phyloP scores from a whole-genome alignment of 2,797 vertebrate genomes.

The Megaceryle alcyon region DNA sequence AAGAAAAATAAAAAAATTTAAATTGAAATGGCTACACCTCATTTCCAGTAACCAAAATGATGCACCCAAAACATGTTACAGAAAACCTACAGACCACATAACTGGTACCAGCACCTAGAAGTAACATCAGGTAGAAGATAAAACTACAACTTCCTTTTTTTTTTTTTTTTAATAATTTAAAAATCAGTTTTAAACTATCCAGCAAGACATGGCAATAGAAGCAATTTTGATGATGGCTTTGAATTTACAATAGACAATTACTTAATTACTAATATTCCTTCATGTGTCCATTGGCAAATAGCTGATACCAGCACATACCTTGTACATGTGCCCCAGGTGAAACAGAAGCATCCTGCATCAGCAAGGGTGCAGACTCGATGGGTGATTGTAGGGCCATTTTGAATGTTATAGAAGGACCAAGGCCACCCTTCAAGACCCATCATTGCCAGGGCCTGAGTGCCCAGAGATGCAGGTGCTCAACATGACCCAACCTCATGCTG shows the following conservation, averaged over 20 bases:
- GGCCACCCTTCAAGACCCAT: neutral
- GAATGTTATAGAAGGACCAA: accelerated
- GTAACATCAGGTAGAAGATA: neutral
- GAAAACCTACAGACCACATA: neutral
- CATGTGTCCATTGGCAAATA: neutral
- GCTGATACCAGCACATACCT: neutral
- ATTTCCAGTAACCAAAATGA: neutral
- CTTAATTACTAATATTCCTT: neutral
- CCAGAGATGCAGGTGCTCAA: accelerated
- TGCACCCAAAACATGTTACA: neutral
- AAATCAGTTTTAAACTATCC: neutral
- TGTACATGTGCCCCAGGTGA: neutral
- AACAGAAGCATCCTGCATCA: accelerated
- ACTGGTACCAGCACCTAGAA: neutral
- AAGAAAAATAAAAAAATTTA: neutral
- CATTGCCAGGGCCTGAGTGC: neutral
- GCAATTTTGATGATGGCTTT: neutral
- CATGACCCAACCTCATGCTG: accelerated
- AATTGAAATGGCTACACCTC: neutral
- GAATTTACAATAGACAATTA: neutral
- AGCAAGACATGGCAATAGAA: neutral
- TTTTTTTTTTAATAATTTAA: too few species aligned
- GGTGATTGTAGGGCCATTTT: accelerated
- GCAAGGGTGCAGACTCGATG: accelerated
- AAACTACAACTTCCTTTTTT: neutral